Percentiles rank a stretch among this genome's conserved stretches.
Evolutionary conservation across 2,888 invertebrate species (phyloP).

Genomic region (Stegana nigrithorax): DNA sequence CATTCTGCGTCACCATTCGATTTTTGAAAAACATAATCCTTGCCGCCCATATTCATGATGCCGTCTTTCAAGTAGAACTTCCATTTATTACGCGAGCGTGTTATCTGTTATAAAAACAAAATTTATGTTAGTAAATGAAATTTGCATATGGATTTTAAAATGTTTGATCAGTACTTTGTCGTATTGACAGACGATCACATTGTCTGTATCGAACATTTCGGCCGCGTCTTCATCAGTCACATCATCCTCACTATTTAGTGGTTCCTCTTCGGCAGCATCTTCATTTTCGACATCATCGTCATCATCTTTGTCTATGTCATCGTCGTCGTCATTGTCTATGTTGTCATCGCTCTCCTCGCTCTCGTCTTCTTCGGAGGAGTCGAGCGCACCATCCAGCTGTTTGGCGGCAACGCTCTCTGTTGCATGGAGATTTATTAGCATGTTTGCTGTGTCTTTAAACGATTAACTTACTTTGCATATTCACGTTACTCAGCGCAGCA

Average conservation of each 20-base stretch:
- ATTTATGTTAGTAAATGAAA: neutral
- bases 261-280: constrained; percentile 85
- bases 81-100: constrained; percentile 98
- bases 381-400: constrained; percentile 76
- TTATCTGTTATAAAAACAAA: constrained; percentile 76
- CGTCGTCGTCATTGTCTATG: constrained; percentile 80
- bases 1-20: constrained; percentile 99
- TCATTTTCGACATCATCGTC: constrained; percentile 74
- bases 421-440: neutral
- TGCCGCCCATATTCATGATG: constrained; percentile 98
- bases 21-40: constrained; percentile 99
- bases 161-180: constrained; percentile 78
- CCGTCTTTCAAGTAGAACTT: constrained; percentile 99
- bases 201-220: constrained; percentile 98
- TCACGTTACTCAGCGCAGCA: constrained; percentile 76
- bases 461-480: constrained; percentile 64
- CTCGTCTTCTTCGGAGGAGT: constrained; percentile 81
- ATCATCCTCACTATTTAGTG: constrained; percentile 96
- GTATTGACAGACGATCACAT: constrained; percentile 99
- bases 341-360: constrained; percentile 82
- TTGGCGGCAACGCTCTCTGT: constrained; percentile 64
- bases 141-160: neutral
- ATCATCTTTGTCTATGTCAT: constrained; percentile 77
- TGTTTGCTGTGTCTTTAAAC: neutral
- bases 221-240: constrained; percentile 95